Percentiles rank a stretch among this genome's conserved stretches.
phyloP scores from a whole-genome alignment of 2,113 vertebrate species.

The Tetrao urogallus region DNA sequence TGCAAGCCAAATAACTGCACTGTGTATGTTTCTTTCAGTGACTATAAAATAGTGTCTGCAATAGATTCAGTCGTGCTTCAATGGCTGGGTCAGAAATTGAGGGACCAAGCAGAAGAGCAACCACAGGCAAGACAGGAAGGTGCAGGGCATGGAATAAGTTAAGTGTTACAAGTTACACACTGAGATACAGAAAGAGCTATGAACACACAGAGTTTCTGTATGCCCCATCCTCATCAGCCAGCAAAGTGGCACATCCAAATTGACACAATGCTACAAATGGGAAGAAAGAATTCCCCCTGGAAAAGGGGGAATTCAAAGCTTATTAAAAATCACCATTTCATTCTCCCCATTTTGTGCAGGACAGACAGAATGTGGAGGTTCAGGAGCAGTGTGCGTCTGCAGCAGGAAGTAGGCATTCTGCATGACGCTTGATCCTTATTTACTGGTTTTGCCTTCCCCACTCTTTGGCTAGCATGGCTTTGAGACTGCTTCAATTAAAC shows the following conservation, averaged over 20 bases:
- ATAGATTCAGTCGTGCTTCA: neutral
- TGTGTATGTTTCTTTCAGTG: neutral
- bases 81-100: neutral
- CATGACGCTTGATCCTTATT: neutral
- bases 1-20: neutral
- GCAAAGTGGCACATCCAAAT: neutral
- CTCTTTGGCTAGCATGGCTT: rapidly evolving
- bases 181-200: neutral
- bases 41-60: neutral
- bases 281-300: neutral
- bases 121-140: neutral
- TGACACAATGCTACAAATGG: neutral
- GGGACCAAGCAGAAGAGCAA: neutral
- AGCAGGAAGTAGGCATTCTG: neutral
- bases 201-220: neutral
- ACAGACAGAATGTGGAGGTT: neutral
- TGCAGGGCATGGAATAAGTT: rapidly evolving
- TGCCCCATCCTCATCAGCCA: neutral
- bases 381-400: neutral
- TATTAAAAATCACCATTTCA: neutral
- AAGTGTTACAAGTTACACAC: rapidly evolving
- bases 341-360: neutral
- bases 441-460: neutral
- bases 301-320: neutral
- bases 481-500: neutral